Evolutionary conservation across 2,797 vertebrate species (phyloP), one percentile per base, ranked within the genome.

Genomic region (Todus mexicanus): DNA sequence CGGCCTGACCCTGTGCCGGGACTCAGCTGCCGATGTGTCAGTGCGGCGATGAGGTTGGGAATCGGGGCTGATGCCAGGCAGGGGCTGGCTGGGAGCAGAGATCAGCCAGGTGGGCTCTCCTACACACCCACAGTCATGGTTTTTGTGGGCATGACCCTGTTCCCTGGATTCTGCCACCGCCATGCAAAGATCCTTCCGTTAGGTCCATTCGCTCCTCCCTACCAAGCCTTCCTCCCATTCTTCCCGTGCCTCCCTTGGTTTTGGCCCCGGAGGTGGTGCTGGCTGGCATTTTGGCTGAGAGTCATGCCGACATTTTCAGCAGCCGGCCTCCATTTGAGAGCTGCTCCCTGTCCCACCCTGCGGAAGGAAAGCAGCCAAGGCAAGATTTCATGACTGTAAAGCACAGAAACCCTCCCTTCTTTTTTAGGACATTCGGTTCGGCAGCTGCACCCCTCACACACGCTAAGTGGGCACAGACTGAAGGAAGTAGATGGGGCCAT

Each of bases 241-340:
- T 40, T 76, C 70, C 76, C 1, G 0, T 43, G 47, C 70, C 40
- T 57, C 3, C 1, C 54, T 54, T 70, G 51, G 35, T 87, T 73
- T 75, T 4, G 1, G 42, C 63, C 73, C 76, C 0, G 3, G 91
- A 93, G 89, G 75, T 88, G 84, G 80, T 92, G 77, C 82, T 79
- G 75, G 71, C 74, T 90, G 91, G 87, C 69, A 25, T 84, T 77
- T 71, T 93, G 88, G 76, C 94, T 64, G 59, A 61, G 65, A 78
- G 65, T 94, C 82, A 56, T 42, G 77, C 87, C 20, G 89, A 93
- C 93, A 93, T 96, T 94, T 96, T 92, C 90, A 94, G 74, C 83
- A 69, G 48, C n/a, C 29, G 1, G 65, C 93, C 87, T 95, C 87
- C 94, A 95, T 93, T 94, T 96, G 76, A 91, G 87, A 91, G 57